A percentile compares a stretch with the other conserved stretches of the same genome.
phyloP scores from a whole-genome alignment of 2,797 vertebrate genomes.

The Pachyuromys duprasi region DNA sequence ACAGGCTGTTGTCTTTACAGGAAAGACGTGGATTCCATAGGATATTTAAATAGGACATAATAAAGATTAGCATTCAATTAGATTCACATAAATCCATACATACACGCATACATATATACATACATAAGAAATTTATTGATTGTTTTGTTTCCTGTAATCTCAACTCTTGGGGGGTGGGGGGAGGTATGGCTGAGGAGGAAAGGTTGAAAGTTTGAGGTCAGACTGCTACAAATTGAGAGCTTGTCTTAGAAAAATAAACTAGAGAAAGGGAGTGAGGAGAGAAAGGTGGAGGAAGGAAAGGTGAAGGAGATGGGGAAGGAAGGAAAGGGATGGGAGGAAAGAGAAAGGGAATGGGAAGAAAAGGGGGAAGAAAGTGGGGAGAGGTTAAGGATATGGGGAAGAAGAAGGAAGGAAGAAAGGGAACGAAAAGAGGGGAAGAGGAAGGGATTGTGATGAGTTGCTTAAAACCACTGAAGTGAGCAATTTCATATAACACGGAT shows the following conservation, averaged over 20 bases:
- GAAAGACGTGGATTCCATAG: background rate
- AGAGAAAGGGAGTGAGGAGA: background rate
- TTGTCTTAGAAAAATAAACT: background rate
- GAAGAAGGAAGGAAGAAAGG: too few relatives aligned
- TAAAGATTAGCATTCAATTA: background rate
- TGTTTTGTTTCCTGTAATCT: background rate
- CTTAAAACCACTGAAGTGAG: background rate
- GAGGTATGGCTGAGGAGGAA: background rate
- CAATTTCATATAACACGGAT: conserved; percentile 19
- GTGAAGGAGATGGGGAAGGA: background rate
- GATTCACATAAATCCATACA: background rate
- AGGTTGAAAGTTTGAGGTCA: background rate
- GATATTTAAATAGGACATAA: background rate
- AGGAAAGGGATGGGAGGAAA: background rate
- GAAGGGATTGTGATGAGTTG: too few relatives aligned
- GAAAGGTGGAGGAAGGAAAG: background rate
- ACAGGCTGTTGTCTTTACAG: background rate
- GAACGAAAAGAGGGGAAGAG: too few relatives aligned
- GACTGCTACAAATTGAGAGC: background rate
- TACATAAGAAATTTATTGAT: background rate
- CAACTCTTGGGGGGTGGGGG: background rate
- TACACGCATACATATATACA: background rate
- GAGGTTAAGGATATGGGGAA: too few relatives aligned
- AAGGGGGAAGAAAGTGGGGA: background rate
- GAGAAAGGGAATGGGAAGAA: background rate